These are phyloP conservation scores for Chlorodrepanis virens DNA, from an alignment of 2,113 vertebrate genomes.

Conservation along the genomic window DNA sequence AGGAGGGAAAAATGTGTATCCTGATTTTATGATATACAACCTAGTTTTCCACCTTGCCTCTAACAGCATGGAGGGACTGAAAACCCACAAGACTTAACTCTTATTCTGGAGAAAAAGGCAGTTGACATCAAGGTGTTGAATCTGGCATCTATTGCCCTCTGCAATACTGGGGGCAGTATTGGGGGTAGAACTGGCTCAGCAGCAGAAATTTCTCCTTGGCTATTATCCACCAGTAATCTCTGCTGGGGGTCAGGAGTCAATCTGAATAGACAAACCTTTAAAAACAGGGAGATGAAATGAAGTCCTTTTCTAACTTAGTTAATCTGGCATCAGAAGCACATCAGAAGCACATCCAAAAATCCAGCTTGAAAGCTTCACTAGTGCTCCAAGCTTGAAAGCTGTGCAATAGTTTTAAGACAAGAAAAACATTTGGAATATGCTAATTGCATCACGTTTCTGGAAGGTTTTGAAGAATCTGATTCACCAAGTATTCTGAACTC, in stretches of 20 bases:
- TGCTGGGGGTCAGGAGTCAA: background rate
- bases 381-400: background rate
- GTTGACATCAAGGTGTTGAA: background rate
- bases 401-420: background rate
- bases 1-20: background rate
- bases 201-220: background rate
- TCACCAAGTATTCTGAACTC: background rate
- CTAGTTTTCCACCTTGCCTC: background rate
- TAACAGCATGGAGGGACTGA: background rate
- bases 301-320: background rate
- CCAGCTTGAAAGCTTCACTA: background rate
- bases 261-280: background rate
- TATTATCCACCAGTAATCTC: background rate
- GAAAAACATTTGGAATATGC: background rate
- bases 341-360: background rate
- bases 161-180: background rate
- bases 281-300: background rate
- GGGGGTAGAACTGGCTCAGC: background rate
- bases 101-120: background rate
- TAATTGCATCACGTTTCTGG: background rate
- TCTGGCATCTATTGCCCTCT: background rate
- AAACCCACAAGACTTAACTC: background rate
- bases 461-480: background rate
- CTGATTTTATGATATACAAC: background rate
- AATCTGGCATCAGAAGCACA: background rate